Evolutionary conservation across 2,888 invertebrate species (phyloP).

Genomic region (Anodontia alba): DNA sequence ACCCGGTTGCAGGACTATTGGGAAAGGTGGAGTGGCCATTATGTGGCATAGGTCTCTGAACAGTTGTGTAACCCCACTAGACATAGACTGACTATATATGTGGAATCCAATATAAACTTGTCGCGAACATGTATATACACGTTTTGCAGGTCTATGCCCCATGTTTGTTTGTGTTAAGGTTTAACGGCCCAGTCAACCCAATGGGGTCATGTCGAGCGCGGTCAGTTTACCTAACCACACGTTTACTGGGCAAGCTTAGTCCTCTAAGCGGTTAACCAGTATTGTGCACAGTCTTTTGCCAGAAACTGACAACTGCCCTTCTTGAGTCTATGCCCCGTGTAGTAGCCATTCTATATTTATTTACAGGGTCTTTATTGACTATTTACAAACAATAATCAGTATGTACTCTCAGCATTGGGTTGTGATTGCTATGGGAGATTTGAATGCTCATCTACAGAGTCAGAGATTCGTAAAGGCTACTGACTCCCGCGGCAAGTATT

Average conservation of each 20-base stretch:
- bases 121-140: not conserved
- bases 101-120: not conserved
- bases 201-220: no score
- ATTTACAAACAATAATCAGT: not conserved
- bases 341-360: not conserved
- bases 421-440: not conserved
- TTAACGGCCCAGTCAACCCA: no score
- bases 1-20: not conserved
- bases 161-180: no score
- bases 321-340: no score
- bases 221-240: no score
- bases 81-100: conserved; percentile 1
- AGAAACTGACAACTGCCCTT: no score
- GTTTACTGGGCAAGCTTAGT: no score
- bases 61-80: no score
- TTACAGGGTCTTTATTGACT: conserved; percentile 1
- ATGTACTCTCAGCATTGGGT: not conserved
- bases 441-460: not conserved
- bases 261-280: no score
- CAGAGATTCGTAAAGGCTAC: not conserved
- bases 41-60: no score
- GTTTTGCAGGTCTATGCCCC: not conserved
- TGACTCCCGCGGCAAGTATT: not conserved
- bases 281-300: no score
- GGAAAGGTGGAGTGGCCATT: not conserved